Evolutionary conservation across 2,113 vertebrate genomes (phyloP), one percentile per base, ranked within the genome.

Genomic region (Dicerorhinus sumatrensis): DNA sequence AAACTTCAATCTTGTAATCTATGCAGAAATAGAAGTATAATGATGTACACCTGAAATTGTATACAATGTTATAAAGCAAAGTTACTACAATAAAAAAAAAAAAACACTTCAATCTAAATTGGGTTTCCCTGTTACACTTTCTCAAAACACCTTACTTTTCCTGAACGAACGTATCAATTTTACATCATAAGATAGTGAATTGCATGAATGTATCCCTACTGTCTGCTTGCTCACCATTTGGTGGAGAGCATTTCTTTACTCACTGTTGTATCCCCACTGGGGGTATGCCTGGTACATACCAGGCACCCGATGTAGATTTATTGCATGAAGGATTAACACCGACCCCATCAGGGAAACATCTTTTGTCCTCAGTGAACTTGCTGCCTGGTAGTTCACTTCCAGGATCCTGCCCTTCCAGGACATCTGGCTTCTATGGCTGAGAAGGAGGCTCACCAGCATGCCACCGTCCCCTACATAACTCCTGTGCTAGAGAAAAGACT

Each of bases 191-290:
- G 29, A 54, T 36, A 73, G 0, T 75, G 33, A 36, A 25, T 42
- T 27, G 46, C 0, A 27, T 48, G 63, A 21, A 27, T 69, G 36
- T n/a, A 48, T 46, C 42, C 48, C 48, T 67, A 20, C 60, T 58
- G 23, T n/a, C 46, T 91, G 36, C 25, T 39, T 87, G 7, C 60
- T 67, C 10, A 20, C 11, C 16, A 2, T 51, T 42, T 42, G 25
- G 16, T 42, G 63, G 39, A 73, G 29, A 12, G 20, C 18, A 0
- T 48, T 20, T 7, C 65, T 79, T 87, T 36, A 7, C 10, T 95
- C 63, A 60, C 39, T 0, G 0, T 17, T 21, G 1, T 5, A 27
- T 13, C 11, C 70, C 12, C 39, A 3, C 4, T 36, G 54, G 29
- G 73, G 76, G 29, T 21, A 21, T 2, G 8, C 2, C 33, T 46